Evolutionary conservation across 2,797 vertebrate genomes (phyloP).

Genomic region (Scolopax rusticola): DNA sequence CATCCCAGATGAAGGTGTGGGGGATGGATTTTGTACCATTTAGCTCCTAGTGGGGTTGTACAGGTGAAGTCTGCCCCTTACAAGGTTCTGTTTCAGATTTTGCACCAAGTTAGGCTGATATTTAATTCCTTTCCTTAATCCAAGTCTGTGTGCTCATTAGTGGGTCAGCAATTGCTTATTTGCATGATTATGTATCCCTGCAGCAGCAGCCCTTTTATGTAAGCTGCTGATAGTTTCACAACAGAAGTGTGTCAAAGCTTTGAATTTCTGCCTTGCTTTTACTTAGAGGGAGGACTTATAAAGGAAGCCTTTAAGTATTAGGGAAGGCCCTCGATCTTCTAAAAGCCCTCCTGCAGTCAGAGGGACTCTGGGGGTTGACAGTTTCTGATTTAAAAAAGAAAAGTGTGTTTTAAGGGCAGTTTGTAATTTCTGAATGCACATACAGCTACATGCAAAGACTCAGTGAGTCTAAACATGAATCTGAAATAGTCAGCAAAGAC

Average conservation of each 20-base stretch:
- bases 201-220: constrained; percentile 18
- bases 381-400: not conserved
- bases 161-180: constrained; percentile 32
- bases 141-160: not conserved
- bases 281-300: not conserved
- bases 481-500: not conserved
- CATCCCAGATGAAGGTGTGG: not conserved
- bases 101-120: not conserved
- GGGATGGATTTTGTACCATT: not conserved
- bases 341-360: not conserved
- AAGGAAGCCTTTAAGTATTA: not conserved
- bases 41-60: not conserved
- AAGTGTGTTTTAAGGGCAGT: too few species aligned
- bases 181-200: not conserved
- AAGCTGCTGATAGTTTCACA: constrained; percentile 1
- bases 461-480: not conserved
- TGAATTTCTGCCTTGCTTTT: not conserved
- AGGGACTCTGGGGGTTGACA: not conserved
- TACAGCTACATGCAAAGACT: not conserved
- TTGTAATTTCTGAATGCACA: too few species aligned
- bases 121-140: not conserved
- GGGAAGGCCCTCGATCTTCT: not conserved
- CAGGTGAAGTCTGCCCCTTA: not conserved
- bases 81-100: not conserved
- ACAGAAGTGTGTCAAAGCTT: not conserved